These are phyloP conservation scores for Stenopsyche tienmushanensis DNA, from an alignment of 1,140 invertebrate species.

Conservation along the genomic window DNA sequence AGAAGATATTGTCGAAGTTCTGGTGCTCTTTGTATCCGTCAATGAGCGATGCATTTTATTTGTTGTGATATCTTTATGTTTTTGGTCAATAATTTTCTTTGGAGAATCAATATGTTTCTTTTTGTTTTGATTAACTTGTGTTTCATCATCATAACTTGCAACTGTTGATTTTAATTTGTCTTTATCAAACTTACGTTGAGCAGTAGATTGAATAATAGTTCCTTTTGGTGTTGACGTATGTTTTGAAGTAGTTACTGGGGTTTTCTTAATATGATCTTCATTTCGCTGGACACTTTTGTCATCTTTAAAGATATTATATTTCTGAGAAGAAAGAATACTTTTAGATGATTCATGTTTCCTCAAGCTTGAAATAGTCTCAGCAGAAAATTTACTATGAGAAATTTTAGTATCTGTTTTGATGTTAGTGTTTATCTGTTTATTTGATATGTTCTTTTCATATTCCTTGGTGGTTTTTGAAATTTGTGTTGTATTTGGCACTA, in stretches of 20 bases:
- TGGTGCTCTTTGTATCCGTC: slow-evolving; percentile 16
- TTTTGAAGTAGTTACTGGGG: background rate
- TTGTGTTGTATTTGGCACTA: slow-evolving; percentile 12
- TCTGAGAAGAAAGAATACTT: slow-evolving; percentile 35
- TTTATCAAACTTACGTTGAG: slow-evolving; percentile 7
- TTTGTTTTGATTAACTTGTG: slow-evolving; percentile 25
- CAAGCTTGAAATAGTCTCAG: too few relatives aligned
- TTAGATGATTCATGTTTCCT: slow-evolving; percentile 37
- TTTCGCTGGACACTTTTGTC: slow-evolving; percentile 32
- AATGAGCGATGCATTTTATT: slow-evolving; percentile 31
- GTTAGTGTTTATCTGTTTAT: background rate
- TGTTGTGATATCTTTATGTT: slow-evolving; percentile 18
- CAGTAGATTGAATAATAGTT: background rate
- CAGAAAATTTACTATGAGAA: background rate
- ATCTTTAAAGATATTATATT: slow-evolving; percentile 40
- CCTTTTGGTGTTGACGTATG: background rate
- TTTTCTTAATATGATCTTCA: slow-evolving; percentile 1
- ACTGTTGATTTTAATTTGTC: slow-evolving; percentile 7
- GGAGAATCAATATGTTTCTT: slow-evolving; percentile 12
- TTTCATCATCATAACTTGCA: slow-evolving; percentile 18
- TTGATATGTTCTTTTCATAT: background rate
- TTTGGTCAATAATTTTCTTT: slow-evolving; percentile 22
- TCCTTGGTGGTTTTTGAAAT: slow-evolving; percentile 15
- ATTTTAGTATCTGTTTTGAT: slow-evolving; percentile 5
- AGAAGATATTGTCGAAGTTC: slow-evolving; percentile 39